These are phyloP conservation scores for Anthoscopus minutus DNA, from an alignment of 2,113 vertebrate species.

Conservation along the genomic window DNA sequence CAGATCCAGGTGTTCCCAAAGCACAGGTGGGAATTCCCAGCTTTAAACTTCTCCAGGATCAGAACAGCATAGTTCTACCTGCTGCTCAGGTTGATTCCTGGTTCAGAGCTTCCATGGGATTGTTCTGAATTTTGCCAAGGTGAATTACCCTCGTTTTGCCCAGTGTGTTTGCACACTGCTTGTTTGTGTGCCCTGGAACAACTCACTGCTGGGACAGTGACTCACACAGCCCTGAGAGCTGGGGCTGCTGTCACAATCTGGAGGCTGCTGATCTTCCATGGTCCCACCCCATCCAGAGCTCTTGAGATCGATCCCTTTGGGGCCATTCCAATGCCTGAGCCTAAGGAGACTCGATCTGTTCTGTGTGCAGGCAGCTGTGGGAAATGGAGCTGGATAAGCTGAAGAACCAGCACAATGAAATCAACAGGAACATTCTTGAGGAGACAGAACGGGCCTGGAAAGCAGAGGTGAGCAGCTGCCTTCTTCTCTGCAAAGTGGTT, in stretches of 20 bases:
- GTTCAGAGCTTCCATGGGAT: neutral
- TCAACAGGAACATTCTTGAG: constrained; percentile 73
- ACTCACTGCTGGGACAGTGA: neutral
- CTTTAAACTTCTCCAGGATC: neutral
- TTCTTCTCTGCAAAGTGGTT: neutral
- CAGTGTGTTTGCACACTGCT: accelerated
- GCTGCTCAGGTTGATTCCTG: neutral
- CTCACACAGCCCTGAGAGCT: neutral
- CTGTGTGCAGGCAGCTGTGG: constrained; percentile 72
- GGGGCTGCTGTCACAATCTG: neutral
- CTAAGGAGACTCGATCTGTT: neutral
- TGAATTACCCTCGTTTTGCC: neutral
- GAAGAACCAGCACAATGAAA: constrained; percentile 75
- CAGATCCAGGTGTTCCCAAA: neutral
- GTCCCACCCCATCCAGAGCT: neutral
- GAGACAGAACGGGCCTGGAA: constrained; percentile 75
- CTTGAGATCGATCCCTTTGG: accelerated
- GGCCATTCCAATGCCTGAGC: neutral
- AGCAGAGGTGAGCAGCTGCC: constrained; percentile 68
- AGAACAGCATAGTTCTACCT: neutral
- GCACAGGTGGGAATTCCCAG: neutral
- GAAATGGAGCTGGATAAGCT: constrained; percentile 79
- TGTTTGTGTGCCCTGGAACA: neutral
- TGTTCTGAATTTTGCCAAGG: neutral
- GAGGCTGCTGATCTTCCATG: neutral